These are phyloP conservation scores for Leptobrachium leishanense DNA, from an alignment of 2,113 vertebrate species.

Conservation along the genomic window DNA sequence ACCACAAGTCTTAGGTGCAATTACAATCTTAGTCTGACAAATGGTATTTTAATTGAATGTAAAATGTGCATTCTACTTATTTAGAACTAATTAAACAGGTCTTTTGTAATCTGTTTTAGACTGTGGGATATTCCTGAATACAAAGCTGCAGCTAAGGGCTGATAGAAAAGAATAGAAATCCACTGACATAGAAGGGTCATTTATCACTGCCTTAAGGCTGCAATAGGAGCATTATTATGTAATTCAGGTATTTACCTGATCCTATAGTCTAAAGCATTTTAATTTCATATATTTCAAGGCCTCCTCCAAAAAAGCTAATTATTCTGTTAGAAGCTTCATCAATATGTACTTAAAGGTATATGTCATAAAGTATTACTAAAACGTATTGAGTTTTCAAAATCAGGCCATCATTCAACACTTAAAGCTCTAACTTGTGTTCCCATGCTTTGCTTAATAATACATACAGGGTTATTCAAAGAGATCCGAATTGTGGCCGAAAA, in stretches of 20 bases:
- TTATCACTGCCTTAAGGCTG: constrained; percentile 22
- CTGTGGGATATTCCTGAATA: background rate
- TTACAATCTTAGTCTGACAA: constrained; percentile 34
- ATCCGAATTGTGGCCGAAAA: no score
- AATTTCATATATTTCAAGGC: no score
- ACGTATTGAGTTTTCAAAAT: no score
- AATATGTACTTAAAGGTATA: no score
- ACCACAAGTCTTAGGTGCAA: constrained; percentile 15
- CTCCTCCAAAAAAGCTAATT: no score
- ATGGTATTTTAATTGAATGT: constrained; percentile 35
- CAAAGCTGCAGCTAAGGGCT: background rate
- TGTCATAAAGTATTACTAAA: no score
- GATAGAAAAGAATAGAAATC: constrained; percentile 13
- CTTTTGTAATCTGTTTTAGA: constrained; percentile 13
- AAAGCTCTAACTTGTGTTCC: no score
- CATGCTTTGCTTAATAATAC: no score
- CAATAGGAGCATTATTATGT: constrained; percentile 5
- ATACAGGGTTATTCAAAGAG: no score
- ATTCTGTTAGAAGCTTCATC: no score
- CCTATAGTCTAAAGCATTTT: no score
- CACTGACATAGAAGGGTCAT: constrained; percentile 6
- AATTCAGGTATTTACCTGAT: background rate
- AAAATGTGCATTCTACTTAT: constrained; percentile 31
- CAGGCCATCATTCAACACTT: no score
- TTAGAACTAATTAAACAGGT: constrained; percentile 29